Conservation (phyloP, 1,140 invertebrate genomes). For the Nebria ingens region DNA sequence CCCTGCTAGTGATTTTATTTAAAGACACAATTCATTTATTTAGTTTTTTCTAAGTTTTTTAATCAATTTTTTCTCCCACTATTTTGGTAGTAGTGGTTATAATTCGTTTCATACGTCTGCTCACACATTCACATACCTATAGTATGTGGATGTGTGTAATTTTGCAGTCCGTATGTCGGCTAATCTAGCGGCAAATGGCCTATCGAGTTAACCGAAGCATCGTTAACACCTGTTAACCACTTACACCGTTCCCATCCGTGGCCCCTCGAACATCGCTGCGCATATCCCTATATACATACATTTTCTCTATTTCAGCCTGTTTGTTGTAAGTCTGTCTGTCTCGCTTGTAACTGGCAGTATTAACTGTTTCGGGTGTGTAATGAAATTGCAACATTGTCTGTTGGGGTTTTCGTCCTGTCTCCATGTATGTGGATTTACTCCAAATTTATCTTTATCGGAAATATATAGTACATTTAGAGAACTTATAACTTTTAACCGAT, state of each 20-base stretch:
- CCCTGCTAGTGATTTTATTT: too few species aligned
- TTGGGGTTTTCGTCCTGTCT: neutral
- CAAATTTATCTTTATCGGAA: too few species aligned
- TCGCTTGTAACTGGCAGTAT: neutral
- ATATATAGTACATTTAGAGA: too few species aligned
- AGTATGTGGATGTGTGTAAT: conserved; percentile 14
- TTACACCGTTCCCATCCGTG: conserved; percentile 19
- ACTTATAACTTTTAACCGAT: too few species aligned
- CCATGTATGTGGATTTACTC: too few species aligned
- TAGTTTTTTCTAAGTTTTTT: too few species aligned
- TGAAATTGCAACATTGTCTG: neutral
- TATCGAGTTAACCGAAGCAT: conserved; percentile 19
- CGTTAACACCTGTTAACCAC: conserved; percentile 20
- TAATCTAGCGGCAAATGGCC: conserved; percentile 20
- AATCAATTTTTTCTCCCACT: too few species aligned
- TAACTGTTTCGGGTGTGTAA: neutral
- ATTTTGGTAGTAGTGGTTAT: too few species aligned
- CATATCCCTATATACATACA: conserved; percentile 6
- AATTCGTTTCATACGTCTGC: too few species aligned
- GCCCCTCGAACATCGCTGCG: conserved; percentile 1
- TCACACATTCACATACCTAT: too few species aligned
- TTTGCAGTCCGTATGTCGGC: conserved; percentile 20
- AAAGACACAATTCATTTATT: too few species aligned
- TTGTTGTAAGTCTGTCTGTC: neutral
- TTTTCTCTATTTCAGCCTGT: conserved; percentile 4